Conservation (phyloP, 2,888 invertebrate species). For the Synergus gifuensis region DNA sequence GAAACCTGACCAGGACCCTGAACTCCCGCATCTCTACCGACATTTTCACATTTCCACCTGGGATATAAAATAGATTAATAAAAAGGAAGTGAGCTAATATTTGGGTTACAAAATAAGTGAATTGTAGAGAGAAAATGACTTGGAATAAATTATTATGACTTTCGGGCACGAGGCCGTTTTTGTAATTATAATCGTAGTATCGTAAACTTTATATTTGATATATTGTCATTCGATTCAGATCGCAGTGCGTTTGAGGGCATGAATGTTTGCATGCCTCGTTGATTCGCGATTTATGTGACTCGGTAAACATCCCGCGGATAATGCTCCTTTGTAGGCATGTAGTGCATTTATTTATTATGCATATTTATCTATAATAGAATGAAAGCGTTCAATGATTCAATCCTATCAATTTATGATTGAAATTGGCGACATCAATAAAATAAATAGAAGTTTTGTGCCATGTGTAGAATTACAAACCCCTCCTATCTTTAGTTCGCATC, state of each 20-base stretch:
- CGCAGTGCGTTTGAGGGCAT: constrained; percentile 1
- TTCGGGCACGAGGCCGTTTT: constrained; percentile 26
- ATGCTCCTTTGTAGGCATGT: constrained; percentile 26
- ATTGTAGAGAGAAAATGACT: neutral
- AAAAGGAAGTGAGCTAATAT: neutral
- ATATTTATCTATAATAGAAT: constrained; percentile 29
- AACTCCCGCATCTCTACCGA: too few species aligned
- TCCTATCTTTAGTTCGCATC: too few species aligned
- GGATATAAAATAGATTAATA: neutral
- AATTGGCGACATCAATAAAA: neutral
- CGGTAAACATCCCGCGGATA: constrained; percentile 30
- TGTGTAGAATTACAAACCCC: too few species aligned
- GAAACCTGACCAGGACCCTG: too few species aligned
- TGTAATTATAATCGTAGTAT: constrained; percentile 27
- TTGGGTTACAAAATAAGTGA: constrained; percentile 1
- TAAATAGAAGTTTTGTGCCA: neutral
- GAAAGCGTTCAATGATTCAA: neutral
- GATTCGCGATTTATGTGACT: constrained; percentile 34
- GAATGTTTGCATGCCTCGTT: constrained; percentile 16
- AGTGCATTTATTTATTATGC: constrained; percentile 25
- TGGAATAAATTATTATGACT: constrained; percentile 33
- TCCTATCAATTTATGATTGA: neutral
- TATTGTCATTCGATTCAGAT: constrained; percentile 33
- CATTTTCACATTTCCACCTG: too few species aligned
- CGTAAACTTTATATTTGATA: neutral